Conservation (phyloP, 2,797 vertebrate genomes). For the Dromococcyx pavoninus region DNA sequence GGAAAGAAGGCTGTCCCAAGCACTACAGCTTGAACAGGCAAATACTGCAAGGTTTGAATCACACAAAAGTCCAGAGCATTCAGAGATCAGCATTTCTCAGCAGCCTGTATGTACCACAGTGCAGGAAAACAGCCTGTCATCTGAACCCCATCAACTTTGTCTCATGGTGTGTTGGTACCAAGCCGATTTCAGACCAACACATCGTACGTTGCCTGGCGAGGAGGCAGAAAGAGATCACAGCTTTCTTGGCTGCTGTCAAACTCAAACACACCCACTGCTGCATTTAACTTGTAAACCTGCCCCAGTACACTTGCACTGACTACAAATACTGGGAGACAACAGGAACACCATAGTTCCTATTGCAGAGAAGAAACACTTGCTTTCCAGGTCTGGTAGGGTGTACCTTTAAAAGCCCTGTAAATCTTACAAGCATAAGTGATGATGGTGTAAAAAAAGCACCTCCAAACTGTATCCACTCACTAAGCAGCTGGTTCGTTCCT, state of each 20-base stretch:
- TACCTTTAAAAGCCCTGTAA: not conserved
- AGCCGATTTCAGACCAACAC: not conserved
- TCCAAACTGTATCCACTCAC: not conserved
- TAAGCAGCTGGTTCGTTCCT: constrained; percentile 50
- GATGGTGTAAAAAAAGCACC: constrained; percentile 1
- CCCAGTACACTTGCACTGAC: not conserved
- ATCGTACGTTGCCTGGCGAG: not conserved
- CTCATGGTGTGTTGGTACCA: not conserved
- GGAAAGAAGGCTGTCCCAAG: not conserved
- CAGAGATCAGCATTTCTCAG: not conserved
- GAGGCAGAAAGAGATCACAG: constrained; percentile 13
- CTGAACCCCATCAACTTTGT: not conserved
- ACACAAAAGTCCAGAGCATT: not conserved
- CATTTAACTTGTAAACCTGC: constrained; percentile 25
- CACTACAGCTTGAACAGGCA: not conserved
- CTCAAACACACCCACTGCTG: constrained; percentile 8
- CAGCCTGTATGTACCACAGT: not conserved
- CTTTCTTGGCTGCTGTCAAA: constrained; percentile 18
- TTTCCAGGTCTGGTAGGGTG: not conserved
- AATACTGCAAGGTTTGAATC: not conserved
- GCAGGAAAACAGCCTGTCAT: not conserved
- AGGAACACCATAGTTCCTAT: not conserved
- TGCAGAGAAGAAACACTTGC: not conserved
- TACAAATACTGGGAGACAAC: not conserved
- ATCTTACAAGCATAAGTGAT: not conserved